Evolutionary conservation across 2,888 invertebrate species (phyloP).

Genomic region (Cheilosia vulpina): DNA sequence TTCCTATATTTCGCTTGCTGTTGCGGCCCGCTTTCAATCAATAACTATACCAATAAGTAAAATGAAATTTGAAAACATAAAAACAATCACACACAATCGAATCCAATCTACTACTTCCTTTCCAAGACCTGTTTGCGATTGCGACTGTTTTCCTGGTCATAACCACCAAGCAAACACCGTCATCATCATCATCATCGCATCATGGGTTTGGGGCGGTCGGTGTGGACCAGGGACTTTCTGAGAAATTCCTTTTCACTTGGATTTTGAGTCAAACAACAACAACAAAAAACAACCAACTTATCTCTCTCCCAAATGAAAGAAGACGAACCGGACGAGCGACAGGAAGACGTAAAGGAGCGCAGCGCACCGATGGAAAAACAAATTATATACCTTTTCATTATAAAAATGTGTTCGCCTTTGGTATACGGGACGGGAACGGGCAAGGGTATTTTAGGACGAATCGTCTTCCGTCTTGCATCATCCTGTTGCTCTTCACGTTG

Average conservation of each 20-base stretch:
- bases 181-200: conserved; percentile 25
- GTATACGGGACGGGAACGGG: conserved; percentile 4
- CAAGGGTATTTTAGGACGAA: conserved; percentile 61
- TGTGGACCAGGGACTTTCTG: conserved; percentile 52
- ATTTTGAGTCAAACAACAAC: conserved; percentile 53
- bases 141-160: conserved; percentile 34
- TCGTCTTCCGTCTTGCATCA: conserved; percentile 23
- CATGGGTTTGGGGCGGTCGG: conserved; percentile 7
- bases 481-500: conserved; percentile 45
- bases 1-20: conserved; percentile 55
- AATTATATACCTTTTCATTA: conserved; percentile 75
- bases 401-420: conserved; percentile 30
- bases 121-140: conserved; percentile 65
- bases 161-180: conserved; percentile 13
- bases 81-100: conserved; percentile 62
- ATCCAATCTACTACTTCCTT: conserved; percentile 69
- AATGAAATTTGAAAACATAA: conserved; percentile 70
- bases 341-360: conserved; percentile 36
- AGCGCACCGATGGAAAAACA: conserved; percentile 45
- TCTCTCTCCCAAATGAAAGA: conserved; percentile 8
- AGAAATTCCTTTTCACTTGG: conserved; percentile 74
- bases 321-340: conserved; percentile 51
- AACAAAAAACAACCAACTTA: conserved; percentile 20
- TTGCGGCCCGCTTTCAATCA: conserved; percentile 59
- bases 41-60: conserved; percentile 40